Evolutionary conservation across 2,888 invertebrate genomes (phyloP), one percentile per base, ranked within the genome.

Genomic region (Margaritifera margaritifera): DNA sequence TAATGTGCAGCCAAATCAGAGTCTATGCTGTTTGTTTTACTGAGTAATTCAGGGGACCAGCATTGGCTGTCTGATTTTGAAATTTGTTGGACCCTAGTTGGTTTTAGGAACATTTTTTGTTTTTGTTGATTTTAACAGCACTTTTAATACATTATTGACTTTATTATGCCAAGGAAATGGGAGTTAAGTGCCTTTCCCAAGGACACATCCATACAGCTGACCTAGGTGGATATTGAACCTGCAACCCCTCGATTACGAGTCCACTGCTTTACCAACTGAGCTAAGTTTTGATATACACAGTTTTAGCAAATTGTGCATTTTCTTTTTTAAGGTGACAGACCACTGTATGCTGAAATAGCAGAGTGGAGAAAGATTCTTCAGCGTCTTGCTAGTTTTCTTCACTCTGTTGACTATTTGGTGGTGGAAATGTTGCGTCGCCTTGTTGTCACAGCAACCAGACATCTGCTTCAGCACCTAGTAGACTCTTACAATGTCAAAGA

Each of bases 331-430:
- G 86, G 72, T 64, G 76, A 77, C 51, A 82, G 78, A 53, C 89
- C 89, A 15, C 77, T 85, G 50, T 89, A 88, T 77, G 87, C 89
- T 6, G 85, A 89, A 79, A 86, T 88, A 59, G 85, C 87, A 6
- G 87, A 88, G 67, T 89, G 90, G 90, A 79, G 89, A 27, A 88
- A 87, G 77, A 86, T 89, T 52, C 78, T 90, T 42, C 69, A 80
- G 6, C 78, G 89, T 18, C 75, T 90, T 66, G 80, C 86, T 3
- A 81, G 84, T 53, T 90, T 89, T 75, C 81, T 89, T 53, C 79
- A 83, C 24, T 80, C 84, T 6, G 80, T 90, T 11, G 89, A 89
- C 77, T 88, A 87, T 72, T 78, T 87, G 51, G 68, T 89, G 53
- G 77, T 88, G 71, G 89, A 89, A 59, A 78, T 90, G 81, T 80